Conservation (phyloP, 2,888 invertebrate genomes). For the Drosophila barbarae region DNA sequence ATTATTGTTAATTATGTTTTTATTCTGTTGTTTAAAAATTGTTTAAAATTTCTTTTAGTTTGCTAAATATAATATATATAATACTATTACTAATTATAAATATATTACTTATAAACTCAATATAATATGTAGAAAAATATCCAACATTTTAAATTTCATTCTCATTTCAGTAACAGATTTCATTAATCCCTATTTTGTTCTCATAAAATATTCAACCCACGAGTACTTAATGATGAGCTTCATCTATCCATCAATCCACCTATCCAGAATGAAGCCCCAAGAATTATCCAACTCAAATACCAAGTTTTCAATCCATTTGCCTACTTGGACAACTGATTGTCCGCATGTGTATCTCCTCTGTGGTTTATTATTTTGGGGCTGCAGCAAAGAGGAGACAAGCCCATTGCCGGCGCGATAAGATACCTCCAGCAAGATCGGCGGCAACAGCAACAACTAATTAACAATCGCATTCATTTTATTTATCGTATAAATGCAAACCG, state of each 20-base stretch:
- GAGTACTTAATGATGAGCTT: background rate
- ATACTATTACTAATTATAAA: no score
- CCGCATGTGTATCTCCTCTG: slow-evolving; percentile 10
- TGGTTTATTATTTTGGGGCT: slow-evolving; percentile 36
- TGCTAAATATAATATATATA: no score
- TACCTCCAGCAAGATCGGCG: slow-evolving; percentile 40
- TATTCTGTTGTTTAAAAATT: no score
- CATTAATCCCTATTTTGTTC: no score
- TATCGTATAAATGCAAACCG: slow-evolving; percentile 74
- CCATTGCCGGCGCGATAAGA: slow-evolving; percentile 64
- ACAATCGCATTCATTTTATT: slow-evolving; percentile 75
- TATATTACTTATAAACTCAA: no score
- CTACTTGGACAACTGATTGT: slow-evolving; percentile 30
- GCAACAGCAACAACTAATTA: slow-evolving; percentile 70
- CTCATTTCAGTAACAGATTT: no score
- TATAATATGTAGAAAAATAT: no score
- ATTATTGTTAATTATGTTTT: no score
- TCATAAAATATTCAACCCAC: background rate
- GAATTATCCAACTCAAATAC: slow-evolving; percentile 19
- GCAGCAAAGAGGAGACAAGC: slow-evolving; percentile 51
- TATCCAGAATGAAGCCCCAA: background rate
- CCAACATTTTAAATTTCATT: no score
- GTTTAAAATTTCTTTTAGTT: no score
- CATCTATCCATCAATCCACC: background rate
- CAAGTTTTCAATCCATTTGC: slow-evolving; percentile 30